Evolutionary conservation across 2,797 vertebrate species (phyloP), one percentile per base, ranked within the genome.

Genomic region (Enteromius fasciolatus): DNA sequence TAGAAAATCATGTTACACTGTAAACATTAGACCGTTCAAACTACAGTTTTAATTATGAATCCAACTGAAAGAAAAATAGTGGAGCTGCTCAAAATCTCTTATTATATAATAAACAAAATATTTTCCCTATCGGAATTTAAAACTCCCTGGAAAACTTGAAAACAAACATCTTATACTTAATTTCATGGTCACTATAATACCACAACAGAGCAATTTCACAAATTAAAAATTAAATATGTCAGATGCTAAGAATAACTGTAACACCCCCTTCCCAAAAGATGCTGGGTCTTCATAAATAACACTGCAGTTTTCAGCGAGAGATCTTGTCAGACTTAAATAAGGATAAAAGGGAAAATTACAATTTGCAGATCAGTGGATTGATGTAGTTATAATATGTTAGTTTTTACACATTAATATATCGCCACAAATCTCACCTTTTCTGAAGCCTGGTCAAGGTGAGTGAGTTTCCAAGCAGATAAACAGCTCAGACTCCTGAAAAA

Each of bases 401-500:
- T 17, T 50, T 41, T 68, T n/a, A 6, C 2, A 20, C 15, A 59
- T 50, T 17, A 28, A 28, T 59, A 52, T 46, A 39, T 54, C 72
- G 46, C 39, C 14, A 20, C 5, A 41, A 17, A 31, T 76, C 73
- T 87, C 74, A 81, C 74, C 57, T 59, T 67, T 67, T 83, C 50
- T 76, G 69, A 68, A 9, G 69, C 15, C 28, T 12, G 31, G 68
- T 79, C 31, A 86, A 31, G 87, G 80, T 18, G 82, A 83, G 33
- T 83, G 11, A 59, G 76, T 84, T 91, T 89, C 92, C 20, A 93
- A 68, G 72, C 93, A 92, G 90, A 94, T 93, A 83, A 84, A 93
- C 74, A 93, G 92, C 89, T 93, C 87, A 54, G 90, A 89, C 70
- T 89, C 92, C 18, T 91, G 83, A 83, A 91, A 87, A 92, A 93